phyloP scores from a whole-genome alignment of 2,797 vertebrate species.

The Malurus splendens region DNA sequence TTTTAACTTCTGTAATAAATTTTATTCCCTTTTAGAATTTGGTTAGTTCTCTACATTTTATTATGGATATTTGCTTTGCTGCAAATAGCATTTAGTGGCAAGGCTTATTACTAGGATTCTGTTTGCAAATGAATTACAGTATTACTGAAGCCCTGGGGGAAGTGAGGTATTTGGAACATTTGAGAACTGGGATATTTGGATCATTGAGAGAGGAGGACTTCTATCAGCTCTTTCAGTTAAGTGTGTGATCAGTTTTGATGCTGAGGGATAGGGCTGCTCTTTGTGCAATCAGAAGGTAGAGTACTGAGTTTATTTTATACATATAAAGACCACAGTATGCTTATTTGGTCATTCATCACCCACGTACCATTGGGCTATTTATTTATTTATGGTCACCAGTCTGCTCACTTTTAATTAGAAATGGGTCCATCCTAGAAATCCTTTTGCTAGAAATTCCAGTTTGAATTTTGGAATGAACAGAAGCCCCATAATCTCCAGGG shows the following conservation, averaged over 20 bases:
- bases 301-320: not conserved
- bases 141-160: not conserved
- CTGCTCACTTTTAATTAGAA: not conserved
- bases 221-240: not conserved
- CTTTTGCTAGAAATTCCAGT: not conserved
- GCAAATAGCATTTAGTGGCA: not conserved
- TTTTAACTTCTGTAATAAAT: not conserved
- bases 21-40: not conserved
- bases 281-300: not conserved
- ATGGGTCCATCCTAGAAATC: not conserved
- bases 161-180: not conserved
- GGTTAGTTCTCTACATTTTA: not conserved
- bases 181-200: not conserved
- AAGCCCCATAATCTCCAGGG: not conserved
- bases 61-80: constrained; percentile 4
- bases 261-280: not conserved
- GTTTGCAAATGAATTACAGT: constrained; percentile 7
- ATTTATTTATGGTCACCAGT: not conserved
- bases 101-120: not conserved
- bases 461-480: not conserved
- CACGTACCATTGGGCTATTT: not conserved
- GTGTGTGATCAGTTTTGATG: not conserved
- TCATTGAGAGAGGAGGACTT: not conserved
- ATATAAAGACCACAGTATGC: not conserved
- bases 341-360: not conserved